phyloP scores from a whole-genome alignment of 2,888 invertebrate species.

The Pimpla rufipes region DNA sequence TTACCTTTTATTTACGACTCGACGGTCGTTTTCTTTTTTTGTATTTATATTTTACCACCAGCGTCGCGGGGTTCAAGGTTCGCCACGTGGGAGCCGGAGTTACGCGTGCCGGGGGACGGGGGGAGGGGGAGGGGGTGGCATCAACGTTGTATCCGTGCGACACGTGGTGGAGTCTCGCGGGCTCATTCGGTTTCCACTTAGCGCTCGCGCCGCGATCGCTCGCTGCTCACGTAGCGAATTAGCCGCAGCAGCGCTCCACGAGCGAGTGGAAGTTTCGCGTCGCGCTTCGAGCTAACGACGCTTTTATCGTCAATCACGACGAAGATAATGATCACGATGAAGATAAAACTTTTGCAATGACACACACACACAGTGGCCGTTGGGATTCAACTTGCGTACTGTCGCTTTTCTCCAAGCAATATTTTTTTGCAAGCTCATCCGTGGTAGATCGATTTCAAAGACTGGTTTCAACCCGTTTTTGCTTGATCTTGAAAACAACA shows the following conservation, averaged over 20 bases:
- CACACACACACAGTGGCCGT: no score
- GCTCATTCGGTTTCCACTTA: constrained; percentile 4
- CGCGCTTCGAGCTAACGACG: not conserved
- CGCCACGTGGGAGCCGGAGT: not conserved
- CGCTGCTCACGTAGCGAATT: not conserved
- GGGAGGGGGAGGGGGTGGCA: no score
- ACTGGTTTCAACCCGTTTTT: no score
- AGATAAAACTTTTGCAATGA: no score
- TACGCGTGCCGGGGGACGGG: not conserved
- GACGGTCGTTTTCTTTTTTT: not conserved
- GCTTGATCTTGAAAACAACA: no score
- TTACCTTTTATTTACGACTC: constrained; percentile 49
- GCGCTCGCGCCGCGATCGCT: not conserved
- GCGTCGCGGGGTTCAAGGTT: constrained; percentile 12
- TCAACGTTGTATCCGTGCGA: constrained; percentile 21
- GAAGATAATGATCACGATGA: no score
- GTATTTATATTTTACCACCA: constrained; percentile 40
- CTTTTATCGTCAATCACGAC: constrained; percentile 9
- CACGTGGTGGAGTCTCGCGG: not conserved
- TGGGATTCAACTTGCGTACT: no score
- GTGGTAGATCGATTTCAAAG: no score
- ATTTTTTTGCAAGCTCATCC: no score
- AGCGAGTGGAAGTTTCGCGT: constrained; percentile 4
- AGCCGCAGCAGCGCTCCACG: not conserved
- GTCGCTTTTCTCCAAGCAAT: no score